phyloP scores from a whole-genome alignment of 2,797 vertebrate species.

The Odontamblyopus lacepedii region DNA sequence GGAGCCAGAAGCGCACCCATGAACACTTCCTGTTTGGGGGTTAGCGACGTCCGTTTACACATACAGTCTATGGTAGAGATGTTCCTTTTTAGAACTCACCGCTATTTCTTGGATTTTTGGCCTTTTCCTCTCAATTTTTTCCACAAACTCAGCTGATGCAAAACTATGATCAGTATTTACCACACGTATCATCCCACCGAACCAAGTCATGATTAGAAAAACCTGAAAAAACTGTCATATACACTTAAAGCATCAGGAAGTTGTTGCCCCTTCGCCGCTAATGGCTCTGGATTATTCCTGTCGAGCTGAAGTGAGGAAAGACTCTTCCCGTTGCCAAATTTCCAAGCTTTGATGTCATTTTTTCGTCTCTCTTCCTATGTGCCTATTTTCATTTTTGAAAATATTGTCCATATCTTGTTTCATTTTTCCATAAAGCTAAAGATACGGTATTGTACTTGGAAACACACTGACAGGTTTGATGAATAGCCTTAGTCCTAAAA shows the following conservation, averaged over 20 bases:
- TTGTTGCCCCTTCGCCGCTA: conserved; percentile 45
- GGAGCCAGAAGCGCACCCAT: no score
- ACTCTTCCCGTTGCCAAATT: conserved; percentile 20
- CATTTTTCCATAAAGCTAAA: neutral
- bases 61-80: no score
- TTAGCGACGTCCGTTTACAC: no score
- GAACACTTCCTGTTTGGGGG: no score
- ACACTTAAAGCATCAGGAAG: conserved; percentile 22
- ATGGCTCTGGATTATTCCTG: conserved; percentile 49
- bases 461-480: neutral
- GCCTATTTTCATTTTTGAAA: conserved; percentile 12
- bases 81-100: no score
- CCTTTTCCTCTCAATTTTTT: no score
- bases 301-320: conserved; percentile 38
- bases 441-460: conserved; percentile 9
- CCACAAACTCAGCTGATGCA: no score
- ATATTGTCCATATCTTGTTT: conserved; percentile 1
- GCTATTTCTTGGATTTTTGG: no score
- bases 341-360: conserved; percentile 34
- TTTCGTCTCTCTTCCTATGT: neutral
- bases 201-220: no score
- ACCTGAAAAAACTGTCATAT: no score
- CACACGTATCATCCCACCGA: no score
- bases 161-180: no score
- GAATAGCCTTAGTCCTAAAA: neutral